Percentiles rank a stretch among this genome's conserved stretches.
phyloP scores from a whole-genome alignment of 2,113 vertebrate genomes.

The Onychostoma macrolepis region DNA sequence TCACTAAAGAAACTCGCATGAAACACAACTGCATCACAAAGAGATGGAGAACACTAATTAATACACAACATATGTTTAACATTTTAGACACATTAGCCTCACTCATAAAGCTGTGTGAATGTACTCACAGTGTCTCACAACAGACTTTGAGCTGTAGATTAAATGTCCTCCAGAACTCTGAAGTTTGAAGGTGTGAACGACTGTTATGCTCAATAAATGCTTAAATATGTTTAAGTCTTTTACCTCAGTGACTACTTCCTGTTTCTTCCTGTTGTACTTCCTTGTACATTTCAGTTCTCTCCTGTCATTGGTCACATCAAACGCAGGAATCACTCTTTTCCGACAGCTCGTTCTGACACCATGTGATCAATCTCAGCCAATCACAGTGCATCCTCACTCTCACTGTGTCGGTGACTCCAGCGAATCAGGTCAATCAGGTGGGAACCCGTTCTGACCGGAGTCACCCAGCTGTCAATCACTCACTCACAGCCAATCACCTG shows the following conservation, averaged over 20 bases:
- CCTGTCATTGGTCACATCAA: neutral
- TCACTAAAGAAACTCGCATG: slow-evolving; percentile 64
- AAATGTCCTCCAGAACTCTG: neutral
- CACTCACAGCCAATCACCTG: slow-evolving; percentile 39
- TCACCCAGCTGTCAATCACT: slow-evolving; percentile 57
- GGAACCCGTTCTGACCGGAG: slow-evolving; percentile 76
- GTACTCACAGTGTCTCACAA: neutral
- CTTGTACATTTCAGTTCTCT: slow-evolving; percentile 5
- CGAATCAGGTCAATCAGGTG: slow-evolving; percentile 71
- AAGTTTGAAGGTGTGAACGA: slow-evolving; percentile 25
- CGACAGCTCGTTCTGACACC: slow-evolving; percentile 26
- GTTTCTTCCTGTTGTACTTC: neutral
- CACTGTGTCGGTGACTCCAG: slow-evolving; percentile 64
- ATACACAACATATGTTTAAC: neutral
- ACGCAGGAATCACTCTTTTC: slow-evolving; percentile 14
- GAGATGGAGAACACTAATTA: neutral
- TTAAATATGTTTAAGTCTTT: neutral
- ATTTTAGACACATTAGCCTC: neutral
- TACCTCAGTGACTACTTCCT: neutral
- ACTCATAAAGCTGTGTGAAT: slow-evolving; percentile 15
- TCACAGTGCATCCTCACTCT: slow-evolving; percentile 8
- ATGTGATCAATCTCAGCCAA: slow-evolving; percentile 35
- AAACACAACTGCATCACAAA: neutral
- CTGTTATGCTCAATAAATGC: slow-evolving; percentile 11
- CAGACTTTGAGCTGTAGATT: slow-evolving; percentile 9